phyloP scores from a whole-genome alignment of 2,113 vertebrate genomes.

The Lamprologus lemairii region DNA sequence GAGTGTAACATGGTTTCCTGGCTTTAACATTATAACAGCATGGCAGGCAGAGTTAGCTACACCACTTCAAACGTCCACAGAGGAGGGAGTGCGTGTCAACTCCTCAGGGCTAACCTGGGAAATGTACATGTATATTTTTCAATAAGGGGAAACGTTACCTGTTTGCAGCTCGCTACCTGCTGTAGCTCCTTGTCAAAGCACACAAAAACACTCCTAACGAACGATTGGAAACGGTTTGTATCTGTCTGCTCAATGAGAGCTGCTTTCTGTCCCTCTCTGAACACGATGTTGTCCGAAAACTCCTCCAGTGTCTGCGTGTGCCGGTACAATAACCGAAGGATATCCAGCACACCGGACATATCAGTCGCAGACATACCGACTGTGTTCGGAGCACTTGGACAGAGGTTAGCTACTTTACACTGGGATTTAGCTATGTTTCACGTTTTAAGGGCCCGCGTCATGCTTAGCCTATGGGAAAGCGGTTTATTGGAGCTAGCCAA shows the following conservation, averaged over 20 bases:
- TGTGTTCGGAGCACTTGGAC: not conserved
- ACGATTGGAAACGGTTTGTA: conserved; percentile 19
- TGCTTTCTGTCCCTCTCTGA: conserved; percentile 42
- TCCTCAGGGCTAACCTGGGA: not conserved
- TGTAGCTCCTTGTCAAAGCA: conserved; percentile 51
- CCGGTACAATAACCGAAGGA: conserved; percentile 49
- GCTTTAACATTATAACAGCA: not conserved
- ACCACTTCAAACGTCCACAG: not conserved
- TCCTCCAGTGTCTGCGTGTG: conserved; percentile 45
- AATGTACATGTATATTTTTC: not conserved
- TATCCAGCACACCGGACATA: not conserved
- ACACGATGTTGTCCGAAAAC: conserved; percentile 43
- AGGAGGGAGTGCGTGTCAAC: not conserved
- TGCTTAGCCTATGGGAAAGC: not conserved
- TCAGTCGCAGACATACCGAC: conserved; percentile 23
- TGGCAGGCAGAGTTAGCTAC: not conserved
- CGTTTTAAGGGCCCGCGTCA: not conserved
- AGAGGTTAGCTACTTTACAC: not conserved
- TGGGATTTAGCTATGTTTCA: not conserved
- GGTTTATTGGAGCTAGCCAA: not conserved
- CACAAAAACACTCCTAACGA: conserved; percentile 40
- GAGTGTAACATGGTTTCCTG: not conserved
- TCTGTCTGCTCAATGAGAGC: conserved; percentile 41
- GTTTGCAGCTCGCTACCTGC: conserved; percentile 46
- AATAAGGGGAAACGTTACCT: conserved; percentile 18